Base-by-base conservation (phyloP, 1,140 invertebrate species). In the Anagrus nilaparvatae region DNA sequence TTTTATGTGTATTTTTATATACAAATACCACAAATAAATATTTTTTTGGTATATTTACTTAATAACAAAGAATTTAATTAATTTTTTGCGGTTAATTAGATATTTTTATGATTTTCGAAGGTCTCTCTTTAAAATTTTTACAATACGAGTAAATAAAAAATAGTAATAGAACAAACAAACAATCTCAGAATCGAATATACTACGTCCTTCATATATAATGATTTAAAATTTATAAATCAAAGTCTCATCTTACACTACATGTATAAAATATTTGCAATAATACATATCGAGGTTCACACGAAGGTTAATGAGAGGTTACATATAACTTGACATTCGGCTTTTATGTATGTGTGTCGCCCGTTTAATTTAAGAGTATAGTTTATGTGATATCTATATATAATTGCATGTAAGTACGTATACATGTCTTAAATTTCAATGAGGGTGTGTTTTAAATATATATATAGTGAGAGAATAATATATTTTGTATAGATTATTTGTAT, bases 351-450 rank as follows among this genome's bases (percentile, higher is more conserved):
- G 59, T 50, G 47, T 54, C 53, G 52, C 54, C 53, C 58, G 55
- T 67, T 68, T 68, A 67, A 67, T 59, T 58, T 60, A 59, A 65
- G 61, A 59, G 59, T 61, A 61, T 61, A 54, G n/a, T n/a, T n/a
- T n/a, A n/a, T n/a, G n/a, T n/a, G n/a, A n/a, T n/a, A n/a, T n/a
- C n/a, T n/a, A n/a, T n/a, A n/a, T n/a, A n/a, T n/a, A n/a, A n/a
- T n/a, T n/a, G n/a, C 44, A 7, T 20, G 16, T 14, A 20, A 16
- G 21, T 33, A 25, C 32, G 32, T 23, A 16, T 32, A 19, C 27
- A 17, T 16, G 29, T 57, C 13, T 9, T 14, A 47, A 45, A 54
- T 54, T 58, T 60, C 50, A 58, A 63, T 58, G 61, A 56, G 61
- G 63, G 61, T 61, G 61, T 64, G 61, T n/a, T n/a, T n/a, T n/a